These are phyloP conservation scores for Cyanistes caeruleus DNA, from an alignment of 2,113 vertebrate genomes.

Conservation along the genomic window DNA sequence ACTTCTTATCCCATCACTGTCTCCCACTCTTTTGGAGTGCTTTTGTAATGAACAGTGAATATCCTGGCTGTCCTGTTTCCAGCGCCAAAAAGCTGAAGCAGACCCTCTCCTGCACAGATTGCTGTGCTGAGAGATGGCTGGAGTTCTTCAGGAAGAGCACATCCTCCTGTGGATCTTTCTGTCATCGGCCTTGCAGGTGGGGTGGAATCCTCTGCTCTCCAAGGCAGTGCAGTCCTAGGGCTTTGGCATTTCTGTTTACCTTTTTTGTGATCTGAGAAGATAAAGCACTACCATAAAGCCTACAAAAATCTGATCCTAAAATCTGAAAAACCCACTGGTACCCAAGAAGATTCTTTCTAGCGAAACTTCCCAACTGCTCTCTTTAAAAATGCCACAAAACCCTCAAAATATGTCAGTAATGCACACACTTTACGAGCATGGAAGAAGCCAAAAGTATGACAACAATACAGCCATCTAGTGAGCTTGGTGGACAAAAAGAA, in stretches of 20 bases:
- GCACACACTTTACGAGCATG: neutral
- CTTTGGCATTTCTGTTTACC: neutral
- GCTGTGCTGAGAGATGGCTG: neutral
- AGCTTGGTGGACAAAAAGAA: neutral
- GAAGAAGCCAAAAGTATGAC: neutral
- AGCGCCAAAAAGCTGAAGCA: neutral
- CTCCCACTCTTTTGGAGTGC: neutral
- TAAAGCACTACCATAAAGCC: neutral
- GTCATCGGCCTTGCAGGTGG: neutral
- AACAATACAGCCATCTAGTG: neutral
- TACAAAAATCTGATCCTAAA: neutral
- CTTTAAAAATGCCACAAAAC: neutral
- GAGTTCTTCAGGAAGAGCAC: neutral
- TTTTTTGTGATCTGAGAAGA: neutral
- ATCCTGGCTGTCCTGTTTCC: neutral
- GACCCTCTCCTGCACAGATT: neutral
- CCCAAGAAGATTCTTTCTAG: neutral
- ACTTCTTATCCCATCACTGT: neutral
- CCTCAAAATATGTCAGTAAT: neutral
- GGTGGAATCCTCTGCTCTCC: fast-evolving
- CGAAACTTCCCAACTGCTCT: neutral
- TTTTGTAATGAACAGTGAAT: neutral
- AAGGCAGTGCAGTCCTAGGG: neutral
- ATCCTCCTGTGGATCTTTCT: neutral
- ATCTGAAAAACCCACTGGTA: neutral